Percentiles rank a stretch among this genome's conserved stretches.
Conservation (phyloP, 2,888 invertebrate genomes). For the Drosophila prolongata region DNA sequence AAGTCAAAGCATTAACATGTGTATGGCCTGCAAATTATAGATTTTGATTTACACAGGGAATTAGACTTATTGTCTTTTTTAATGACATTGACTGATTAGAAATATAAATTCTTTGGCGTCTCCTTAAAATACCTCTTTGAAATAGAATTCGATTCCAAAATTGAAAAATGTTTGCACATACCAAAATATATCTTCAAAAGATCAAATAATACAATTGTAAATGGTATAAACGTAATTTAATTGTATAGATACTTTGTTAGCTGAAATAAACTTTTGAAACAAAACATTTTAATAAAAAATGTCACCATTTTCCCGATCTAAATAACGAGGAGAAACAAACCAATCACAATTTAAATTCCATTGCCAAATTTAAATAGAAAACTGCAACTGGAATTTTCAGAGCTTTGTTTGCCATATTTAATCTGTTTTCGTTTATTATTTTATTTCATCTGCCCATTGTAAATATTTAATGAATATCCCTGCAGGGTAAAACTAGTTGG, state of each 20-base stretch:
- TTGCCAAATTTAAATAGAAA: background rate
- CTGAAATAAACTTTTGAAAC: too few relatives aligned
- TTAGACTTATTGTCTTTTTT: too few relatives aligned
- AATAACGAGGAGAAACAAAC: background rate
- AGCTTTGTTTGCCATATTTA: constrained; percentile 11
- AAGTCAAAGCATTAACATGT: constrained; percentile 18
- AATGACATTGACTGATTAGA: too few relatives aligned
- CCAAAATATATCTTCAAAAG: too few relatives aligned
- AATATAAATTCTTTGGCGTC: too few relatives aligned
- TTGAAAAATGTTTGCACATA: too few relatives aligned
- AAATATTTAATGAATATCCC: constrained; percentile 35
- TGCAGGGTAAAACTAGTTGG: constrained; percentile 1
- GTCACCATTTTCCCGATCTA: background rate
- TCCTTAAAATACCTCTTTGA: too few relatives aligned
- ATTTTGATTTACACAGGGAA: background rate
- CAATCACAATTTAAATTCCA: background rate
- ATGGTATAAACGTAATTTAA: too few relatives aligned
- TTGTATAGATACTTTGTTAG: too few relatives aligned
- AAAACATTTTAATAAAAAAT: background rate
- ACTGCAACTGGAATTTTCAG: constrained; percentile 5
- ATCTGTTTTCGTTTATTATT: background rate
- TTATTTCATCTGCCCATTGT: constrained; percentile 12
- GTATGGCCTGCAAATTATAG: constrained; percentile 8
- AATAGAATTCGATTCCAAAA: too few relatives aligned
- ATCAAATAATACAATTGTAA: too few relatives aligned